Conservation (phyloP, 2,888 invertebrate species). For the Brachynemurus nebulosus region DNA sequence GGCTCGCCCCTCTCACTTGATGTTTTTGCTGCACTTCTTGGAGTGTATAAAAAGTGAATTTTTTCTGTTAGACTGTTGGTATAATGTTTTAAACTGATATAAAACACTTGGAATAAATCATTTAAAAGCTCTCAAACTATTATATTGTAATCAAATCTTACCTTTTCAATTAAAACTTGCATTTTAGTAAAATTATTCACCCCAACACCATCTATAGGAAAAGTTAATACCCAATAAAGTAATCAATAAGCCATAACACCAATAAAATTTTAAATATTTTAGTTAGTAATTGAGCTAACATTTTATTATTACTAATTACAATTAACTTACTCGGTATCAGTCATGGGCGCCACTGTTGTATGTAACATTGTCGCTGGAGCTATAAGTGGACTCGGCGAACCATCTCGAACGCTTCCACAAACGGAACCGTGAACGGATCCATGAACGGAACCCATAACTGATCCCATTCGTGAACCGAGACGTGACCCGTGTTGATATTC, state of each 20-base stretch:
- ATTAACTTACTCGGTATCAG: slow-evolving; percentile 13
- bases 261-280: too few species aligned
- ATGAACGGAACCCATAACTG: slow-evolving; percentile 28
- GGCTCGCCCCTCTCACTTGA: too few species aligned
- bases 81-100: too few species aligned
- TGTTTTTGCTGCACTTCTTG: too few species aligned
- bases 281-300: background rate
- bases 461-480: slow-evolving; percentile 30
- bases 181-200: slow-evolving; percentile 13
- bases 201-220: slow-evolving; percentile 32
- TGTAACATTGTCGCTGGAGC: slow-evolving; percentile 26
- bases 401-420: slow-evolving; percentile 28
- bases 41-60: too few species aligned
- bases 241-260: slow-evolving; percentile 5
- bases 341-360: slow-evolving; percentile 6
- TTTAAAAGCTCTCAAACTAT: too few species aligned
- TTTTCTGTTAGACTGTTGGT: too few species aligned
- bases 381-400: slow-evolving; percentile 30
- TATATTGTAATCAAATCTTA: too few species aligned
- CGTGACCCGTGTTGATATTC: slow-evolving; percentile 27
- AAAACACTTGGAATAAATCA: too few species aligned
- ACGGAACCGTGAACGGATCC: slow-evolving; percentile 26
- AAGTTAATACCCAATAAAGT: slow-evolving; percentile 8
- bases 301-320: background rate
- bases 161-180: too few species aligned